These are phyloP conservation scores for Ceyx margarethae DNA, from an alignment of 2,113 vertebrate species.

Conservation along the genomic window DNA sequence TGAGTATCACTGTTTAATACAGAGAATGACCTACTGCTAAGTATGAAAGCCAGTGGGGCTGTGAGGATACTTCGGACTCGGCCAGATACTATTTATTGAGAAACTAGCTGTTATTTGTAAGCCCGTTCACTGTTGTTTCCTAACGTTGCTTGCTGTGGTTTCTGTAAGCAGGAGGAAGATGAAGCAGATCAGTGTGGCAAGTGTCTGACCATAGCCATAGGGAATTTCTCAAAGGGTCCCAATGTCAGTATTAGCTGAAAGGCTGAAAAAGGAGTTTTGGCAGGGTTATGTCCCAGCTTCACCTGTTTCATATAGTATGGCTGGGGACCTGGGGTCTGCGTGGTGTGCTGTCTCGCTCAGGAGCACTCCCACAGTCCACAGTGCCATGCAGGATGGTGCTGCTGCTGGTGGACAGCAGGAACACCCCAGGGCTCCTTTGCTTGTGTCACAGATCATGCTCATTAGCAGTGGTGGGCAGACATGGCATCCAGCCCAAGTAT, in stretches of 20 bases:
- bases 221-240: background rate
- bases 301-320: fast-evolving
- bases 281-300: background rate
- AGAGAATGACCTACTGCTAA: background rate
- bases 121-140: background rate
- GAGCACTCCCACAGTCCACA: fast-evolving
- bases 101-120: background rate
- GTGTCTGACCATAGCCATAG: background rate
- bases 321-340: fast-evolving
- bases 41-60: background rate
- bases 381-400: fast-evolving
- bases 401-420: background rate
- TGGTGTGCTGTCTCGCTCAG: fast-evolving
- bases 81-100: background rate
- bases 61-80: background rate
- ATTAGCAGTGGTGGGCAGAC: fast-evolving
- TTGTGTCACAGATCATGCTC: background rate
- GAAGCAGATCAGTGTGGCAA: background rate
- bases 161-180: background rate
- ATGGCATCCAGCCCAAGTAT: background rate
- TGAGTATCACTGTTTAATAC: slow-evolving; percentile 44
- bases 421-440: background rate
- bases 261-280: background rate
- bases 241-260: fast-evolving
- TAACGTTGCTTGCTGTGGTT: background rate